These are phyloP conservation scores for Zophobas morio DNA, from an alignment of 1,140 invertebrate genomes.

Conservation along the genomic window DNA sequence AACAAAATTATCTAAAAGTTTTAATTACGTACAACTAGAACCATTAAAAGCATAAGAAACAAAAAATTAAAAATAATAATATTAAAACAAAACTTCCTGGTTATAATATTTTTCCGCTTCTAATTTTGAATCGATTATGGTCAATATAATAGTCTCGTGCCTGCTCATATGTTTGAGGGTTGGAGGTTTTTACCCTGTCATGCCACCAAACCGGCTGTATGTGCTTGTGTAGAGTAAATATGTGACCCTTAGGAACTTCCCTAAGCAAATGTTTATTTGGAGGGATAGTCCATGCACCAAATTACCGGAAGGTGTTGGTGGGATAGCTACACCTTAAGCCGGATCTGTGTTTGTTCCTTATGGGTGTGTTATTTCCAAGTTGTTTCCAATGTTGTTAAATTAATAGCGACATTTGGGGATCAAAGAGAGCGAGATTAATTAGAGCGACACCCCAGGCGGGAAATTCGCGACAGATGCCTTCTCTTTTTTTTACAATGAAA, in stretches of 20 bases:
- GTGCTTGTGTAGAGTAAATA: constrained; percentile 6
- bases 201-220: too few species aligned
- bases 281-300: constrained; percentile 16
- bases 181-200: too few species aligned
- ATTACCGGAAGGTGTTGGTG: constrained; percentile 13
- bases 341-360: constrained; percentile 33
- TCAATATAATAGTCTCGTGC: too few species aligned
- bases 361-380: constrained; percentile 35
- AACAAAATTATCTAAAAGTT: too few species aligned
- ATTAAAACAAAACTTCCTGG: too few species aligned
- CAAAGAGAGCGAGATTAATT: constrained; percentile 41
- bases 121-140: too few species aligned
- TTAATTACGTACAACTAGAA: too few species aligned
- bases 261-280: constrained; percentile 13
- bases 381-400: constrained; percentile 35
- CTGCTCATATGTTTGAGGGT: too few species aligned
- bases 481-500: not conserved
- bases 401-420: constrained; percentile 41
- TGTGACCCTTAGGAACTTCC: constrained; percentile 18
- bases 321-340: constrained; percentile 24
- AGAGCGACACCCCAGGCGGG: constrained; percentile 18
- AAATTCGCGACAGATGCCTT: constrained; percentile 12
- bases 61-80: too few species aligned
- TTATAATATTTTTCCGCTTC: too few species aligned
- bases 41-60: too few species aligned